Conservation (phyloP, 2,113 vertebrate species). For the Mormyrus lacerda region DNA sequence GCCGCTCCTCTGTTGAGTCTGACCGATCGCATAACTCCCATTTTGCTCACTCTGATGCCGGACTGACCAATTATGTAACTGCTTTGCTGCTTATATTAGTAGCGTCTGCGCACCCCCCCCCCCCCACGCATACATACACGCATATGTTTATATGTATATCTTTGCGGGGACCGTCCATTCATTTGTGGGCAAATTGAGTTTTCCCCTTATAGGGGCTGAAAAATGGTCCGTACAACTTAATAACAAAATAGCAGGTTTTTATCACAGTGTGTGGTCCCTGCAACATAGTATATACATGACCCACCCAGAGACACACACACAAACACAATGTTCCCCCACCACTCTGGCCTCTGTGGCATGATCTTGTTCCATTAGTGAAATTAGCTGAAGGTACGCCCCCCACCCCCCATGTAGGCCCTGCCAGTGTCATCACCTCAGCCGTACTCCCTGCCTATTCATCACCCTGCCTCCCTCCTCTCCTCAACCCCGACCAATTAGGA, state of each 20-base stretch:
- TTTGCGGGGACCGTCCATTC: neutral
- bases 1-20: neutral
- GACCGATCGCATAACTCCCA: neutral
- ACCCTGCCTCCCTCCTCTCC: neutral
- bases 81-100: neutral
- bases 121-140: neutral
- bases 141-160: neutral
- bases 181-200: neutral
- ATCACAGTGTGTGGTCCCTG: neutral
- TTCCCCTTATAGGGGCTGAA: neutral
- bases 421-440: neutral
- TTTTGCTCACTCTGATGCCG: neutral
- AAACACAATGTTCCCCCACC: neutral
- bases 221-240: neutral
- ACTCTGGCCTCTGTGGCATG: neutral
- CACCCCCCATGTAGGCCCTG: neutral
- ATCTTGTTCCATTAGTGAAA: neutral
- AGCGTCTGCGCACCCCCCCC: neutral
- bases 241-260: neutral
- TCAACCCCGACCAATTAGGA: neutral
- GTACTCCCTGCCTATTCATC: slow-evolving; percentile 11
- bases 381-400: neutral
- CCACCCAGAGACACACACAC: neutral
- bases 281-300: neutral
- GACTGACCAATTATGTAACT: neutral